A percentile compares a stretch with the other conserved stretches of the same genome.
Evolutionary conservation across 2,888 invertebrate species (phyloP).

Genomic region (Arge pagana): DNA sequence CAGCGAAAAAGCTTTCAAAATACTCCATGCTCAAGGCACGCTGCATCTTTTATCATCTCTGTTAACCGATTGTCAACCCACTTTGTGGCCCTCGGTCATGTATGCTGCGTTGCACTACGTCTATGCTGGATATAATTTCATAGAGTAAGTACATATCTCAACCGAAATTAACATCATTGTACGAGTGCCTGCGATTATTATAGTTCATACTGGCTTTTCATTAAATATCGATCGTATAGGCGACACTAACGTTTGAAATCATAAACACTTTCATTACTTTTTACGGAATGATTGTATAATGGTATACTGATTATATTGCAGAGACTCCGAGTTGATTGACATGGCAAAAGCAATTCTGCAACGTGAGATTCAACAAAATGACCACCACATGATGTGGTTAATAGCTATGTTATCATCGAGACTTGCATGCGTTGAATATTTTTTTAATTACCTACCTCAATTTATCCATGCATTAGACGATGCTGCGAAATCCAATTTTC

Average conservation of each 20-base stretch:
- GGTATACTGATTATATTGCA: constrained; percentile 27
- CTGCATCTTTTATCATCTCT: constrained; percentile 41
- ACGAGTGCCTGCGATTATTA: background rate
- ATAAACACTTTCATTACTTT: constrained; percentile 12
- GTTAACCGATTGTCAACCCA: constrained; percentile 37
- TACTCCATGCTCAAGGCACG: constrained; percentile 50
- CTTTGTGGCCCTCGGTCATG: constrained; percentile 41
- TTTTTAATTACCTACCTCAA: constrained; percentile 28
- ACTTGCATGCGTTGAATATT: constrained; percentile 29
- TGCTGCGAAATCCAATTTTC: constrained; percentile 23
- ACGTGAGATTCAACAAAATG: constrained; percentile 28
- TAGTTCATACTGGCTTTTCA: too few species aligned
- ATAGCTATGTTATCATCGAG: constrained; percentile 48
- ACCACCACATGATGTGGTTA: constrained; percentile 44
- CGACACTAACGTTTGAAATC: too few species aligned
- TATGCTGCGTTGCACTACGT: constrained; percentile 48
- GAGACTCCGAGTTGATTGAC: constrained; percentile 39
- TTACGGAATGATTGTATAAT: too few species aligned
- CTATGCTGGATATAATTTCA: constrained; percentile 34
- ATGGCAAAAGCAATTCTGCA: constrained; percentile 34
- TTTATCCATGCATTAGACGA: constrained; percentile 35
- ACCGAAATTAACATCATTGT: background rate
- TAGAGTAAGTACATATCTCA: constrained; percentile 40
- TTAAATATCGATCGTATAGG: too few species aligned
- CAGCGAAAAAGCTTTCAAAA: constrained; percentile 42